These are phyloP conservation scores for Pterophyllum scalare DNA, from an alignment of 2,113 vertebrate genomes.

Conservation along the genomic window DNA sequence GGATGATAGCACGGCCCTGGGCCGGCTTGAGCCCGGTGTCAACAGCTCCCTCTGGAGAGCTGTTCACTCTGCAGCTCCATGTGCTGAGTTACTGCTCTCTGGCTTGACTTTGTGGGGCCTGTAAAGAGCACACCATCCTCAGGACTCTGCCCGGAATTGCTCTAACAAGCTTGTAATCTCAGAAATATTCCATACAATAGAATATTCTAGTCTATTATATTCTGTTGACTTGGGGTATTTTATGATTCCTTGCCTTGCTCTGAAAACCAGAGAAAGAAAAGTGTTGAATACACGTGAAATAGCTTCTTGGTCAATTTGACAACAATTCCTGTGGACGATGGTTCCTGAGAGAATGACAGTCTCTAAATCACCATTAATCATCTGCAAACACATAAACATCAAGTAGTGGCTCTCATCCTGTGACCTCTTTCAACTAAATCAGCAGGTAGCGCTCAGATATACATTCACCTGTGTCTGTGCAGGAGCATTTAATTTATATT, in stretches of 20 bases:
- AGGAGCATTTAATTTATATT: neutral
- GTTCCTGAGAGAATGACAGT: neutral
- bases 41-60: conserved; percentile 2
- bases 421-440: no score
- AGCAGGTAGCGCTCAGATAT: no score
- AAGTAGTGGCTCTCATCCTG: neutral
- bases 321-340: neutral
- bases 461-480: neutral
- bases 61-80: conserved; percentile 15
- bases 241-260: neutral
- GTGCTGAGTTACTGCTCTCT: conserved; percentile 1
- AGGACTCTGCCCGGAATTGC: neutral
- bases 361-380: neutral
- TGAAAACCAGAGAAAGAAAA: neutral
- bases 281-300: neutral
- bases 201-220: neutral
- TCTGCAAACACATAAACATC: neutral
- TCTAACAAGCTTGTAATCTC: neutral
- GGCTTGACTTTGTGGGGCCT: conserved; percentile 22
- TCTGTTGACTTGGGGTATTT: neutral
- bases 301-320: rapidly evolving
- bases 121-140: neutral
- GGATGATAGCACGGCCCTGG: neutral
- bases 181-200: neutral
- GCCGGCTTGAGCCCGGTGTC: neutral